Conservation (phyloP, 1,140 invertebrate genomes). For the Musca domestica region DNA sequence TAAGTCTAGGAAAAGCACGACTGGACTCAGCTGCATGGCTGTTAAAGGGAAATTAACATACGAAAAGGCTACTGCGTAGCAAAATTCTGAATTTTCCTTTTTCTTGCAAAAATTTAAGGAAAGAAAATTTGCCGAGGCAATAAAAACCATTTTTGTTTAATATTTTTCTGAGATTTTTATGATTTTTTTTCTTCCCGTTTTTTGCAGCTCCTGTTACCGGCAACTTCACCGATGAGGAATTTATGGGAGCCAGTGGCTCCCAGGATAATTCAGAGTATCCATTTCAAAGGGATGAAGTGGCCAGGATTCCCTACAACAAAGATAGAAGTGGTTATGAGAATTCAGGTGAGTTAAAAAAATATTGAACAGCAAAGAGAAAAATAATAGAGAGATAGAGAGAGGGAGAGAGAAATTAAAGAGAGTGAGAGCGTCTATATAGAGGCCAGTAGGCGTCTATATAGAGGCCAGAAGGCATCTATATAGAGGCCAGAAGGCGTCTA, state of each 20-base stretch:
- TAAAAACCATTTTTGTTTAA: neutral
- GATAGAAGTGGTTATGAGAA: conserved; percentile 22
- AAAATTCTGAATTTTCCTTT: neutral
- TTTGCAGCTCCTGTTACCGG: conserved; percentile 62
- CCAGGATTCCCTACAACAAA: conserved; percentile 42
- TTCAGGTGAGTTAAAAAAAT: neutral
- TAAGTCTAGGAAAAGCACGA: neutral
- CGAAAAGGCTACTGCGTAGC: no score
- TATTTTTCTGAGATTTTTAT: neutral
- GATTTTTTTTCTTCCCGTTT: neutral
- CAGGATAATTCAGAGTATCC: conserved; percentile 63
- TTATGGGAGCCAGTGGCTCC: conserved; percentile 39
- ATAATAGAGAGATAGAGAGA: no score
- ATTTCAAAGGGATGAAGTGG: conserved; percentile 68
- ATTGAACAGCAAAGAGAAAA: no score
- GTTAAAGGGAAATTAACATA: no score
- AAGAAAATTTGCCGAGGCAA: no score
- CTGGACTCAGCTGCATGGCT: no score
- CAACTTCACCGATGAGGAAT: conserved; percentile 69
- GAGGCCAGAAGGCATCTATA: no score
- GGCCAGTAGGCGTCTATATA: no score
- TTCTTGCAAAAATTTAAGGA: no score
- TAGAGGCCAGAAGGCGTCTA: no score
- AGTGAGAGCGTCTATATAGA: no score
- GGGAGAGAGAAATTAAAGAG: no score